Evolutionary conservation across 2,888 invertebrate species (phyloP).

Genomic region (Tenthredo mesomela): DNA sequence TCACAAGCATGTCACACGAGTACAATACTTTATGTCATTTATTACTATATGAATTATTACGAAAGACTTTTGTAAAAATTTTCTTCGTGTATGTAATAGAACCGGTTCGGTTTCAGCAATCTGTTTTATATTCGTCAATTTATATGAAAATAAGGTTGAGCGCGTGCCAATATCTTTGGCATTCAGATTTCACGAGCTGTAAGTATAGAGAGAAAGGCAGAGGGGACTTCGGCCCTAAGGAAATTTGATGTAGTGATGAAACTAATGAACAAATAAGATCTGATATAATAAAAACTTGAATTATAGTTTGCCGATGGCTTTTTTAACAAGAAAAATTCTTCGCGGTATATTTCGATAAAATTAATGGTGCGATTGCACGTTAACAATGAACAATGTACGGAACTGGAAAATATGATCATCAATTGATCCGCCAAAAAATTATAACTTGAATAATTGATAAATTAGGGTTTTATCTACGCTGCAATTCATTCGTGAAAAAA

Average conservation of each 20-base stretch:
- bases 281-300: background rate
- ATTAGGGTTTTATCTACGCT: background rate
- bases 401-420: background rate
- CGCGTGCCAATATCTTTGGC: background rate
- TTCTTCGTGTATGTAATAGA: background rate
- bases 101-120: constrained; percentile 28
- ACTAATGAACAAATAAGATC: background rate
- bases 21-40: too few relatives aligned
- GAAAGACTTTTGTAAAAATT: too few relatives aligned
- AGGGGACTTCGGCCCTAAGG: background rate
- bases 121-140: constrained; percentile 35
- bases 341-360: background rate
- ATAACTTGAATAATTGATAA: background rate
- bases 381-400: background rate
- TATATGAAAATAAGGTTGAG: constrained; percentile 43
- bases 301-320: background rate
- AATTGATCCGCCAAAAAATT: background rate
- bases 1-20: too few relatives aligned
- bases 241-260: background rate
- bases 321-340: background rate
- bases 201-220: constrained; percentile 6
- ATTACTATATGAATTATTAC: too few relatives aligned
- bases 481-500: background rate
- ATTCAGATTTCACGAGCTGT: constrained; percentile 6
- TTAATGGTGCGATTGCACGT: background rate